A percentile compares a stretch with the other conserved stretches of the same genome.
Evolutionary conservation across 1,140 invertebrate genomes (phyloP).

Genomic region (Trichomalopsis sarcophagae): DNA sequence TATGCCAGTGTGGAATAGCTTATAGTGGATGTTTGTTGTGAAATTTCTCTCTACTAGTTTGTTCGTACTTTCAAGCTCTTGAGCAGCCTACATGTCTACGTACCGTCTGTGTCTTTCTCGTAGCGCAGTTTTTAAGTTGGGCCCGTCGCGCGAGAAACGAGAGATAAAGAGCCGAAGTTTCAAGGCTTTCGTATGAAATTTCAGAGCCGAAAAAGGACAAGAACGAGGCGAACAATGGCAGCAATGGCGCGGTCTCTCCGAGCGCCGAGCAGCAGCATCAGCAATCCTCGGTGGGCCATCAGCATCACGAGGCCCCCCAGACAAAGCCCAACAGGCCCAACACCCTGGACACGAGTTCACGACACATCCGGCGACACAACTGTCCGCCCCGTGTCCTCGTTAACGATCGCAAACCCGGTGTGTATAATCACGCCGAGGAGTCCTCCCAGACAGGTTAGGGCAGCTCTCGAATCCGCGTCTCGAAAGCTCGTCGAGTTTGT

Average conservation of each 20-base stretch:
- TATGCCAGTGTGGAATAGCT: too few relatives aligned
- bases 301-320: constrained; percentile 50
- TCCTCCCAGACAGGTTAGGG: constrained; percentile 55
- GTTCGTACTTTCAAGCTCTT: too few relatives aligned
- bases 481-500: background rate
- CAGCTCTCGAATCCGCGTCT: background rate
- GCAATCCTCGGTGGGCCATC: constrained; percentile 62
- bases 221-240: constrained; percentile 81
- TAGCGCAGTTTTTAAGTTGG: too few relatives aligned
- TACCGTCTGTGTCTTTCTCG: too few relatives aligned
- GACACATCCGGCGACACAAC: constrained; percentile 65
- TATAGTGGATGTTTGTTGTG: too few relatives aligned
- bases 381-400: background rate
- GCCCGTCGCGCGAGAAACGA: too few relatives aligned
- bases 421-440: constrained; percentile 27
- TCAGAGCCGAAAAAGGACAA: constrained; percentile 93
- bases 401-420: constrained; percentile 38
- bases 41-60: too few relatives aligned
- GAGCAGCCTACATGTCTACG: too few relatives aligned
- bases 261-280: constrained; percentile 74
- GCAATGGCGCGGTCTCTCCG: constrained; percentile 78
- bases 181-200: constrained; percentile 62
- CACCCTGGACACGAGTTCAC: constrained; percentile 82
- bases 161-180: background rate
- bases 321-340: constrained; percentile 83